Base-by-base conservation (phyloP, 2,797 vertebrate genomes). In the Cynodonichthys magdalenae region DNA sequence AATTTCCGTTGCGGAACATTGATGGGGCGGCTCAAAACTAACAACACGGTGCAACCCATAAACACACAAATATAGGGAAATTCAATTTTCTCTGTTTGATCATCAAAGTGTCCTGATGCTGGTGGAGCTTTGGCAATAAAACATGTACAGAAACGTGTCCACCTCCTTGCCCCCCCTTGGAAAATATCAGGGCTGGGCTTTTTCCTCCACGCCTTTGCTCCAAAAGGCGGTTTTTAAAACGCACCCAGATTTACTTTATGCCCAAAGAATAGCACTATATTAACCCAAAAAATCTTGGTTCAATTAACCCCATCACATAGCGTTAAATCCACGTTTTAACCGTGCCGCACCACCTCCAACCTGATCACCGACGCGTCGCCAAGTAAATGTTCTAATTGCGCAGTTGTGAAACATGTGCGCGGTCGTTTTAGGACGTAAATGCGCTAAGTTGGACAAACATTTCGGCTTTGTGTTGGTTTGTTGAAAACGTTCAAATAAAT, bases 351-450 rank as follows among this genome's bases (percentile, higher is more conserved):
- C 57, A 0, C 14, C 81, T 45, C 57, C 74, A 73, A 60, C 73
- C 67, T n/a, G 2, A 47, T 18, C 34, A 51, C 11, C 63, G 64
- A 36, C 59, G 9, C 28, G 49, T 9, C 44, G 49, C 58, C 19
- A 31, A 63, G 56, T 7, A 55, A 75, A 63, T 10, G 77, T 77
- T 31, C 56, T 44, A 48, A 89, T 80, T 90, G 89, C 91, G 92
- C 92, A 93, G 86, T 91, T 89, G 59, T 66, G n/a, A 46, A 34
- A 36, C 42, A 74, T 79, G 80, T 48, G 53, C 19, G 31, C 44
- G 34, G 31, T 9, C 31, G 31, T n/a, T 66, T 66, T 36, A 41
- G 49, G 11, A 17, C n/a, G 56, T 6, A 9, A 17, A 31, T 36
- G 36, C 36, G 11, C 36, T 10, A 36, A 12, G 9, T 4, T 36